Evolutionary conservation across 2,113 vertebrate genomes (phyloP).

Genomic region (Pungitius pungitius): DNA sequence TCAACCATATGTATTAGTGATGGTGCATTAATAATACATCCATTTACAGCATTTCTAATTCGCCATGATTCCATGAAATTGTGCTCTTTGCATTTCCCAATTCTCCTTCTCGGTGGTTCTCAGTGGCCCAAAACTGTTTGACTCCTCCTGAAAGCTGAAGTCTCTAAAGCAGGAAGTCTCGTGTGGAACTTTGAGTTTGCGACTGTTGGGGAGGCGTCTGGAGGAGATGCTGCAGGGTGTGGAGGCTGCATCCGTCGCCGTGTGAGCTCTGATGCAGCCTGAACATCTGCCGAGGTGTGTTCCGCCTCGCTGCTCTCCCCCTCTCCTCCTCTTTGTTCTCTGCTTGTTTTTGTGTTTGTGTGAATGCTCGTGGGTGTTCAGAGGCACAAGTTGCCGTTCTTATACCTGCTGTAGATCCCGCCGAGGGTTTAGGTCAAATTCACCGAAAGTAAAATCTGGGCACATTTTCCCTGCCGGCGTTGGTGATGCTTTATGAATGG

Average conservation of each 20-base stretch:
- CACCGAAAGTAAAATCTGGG: not conserved
- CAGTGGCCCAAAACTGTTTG: not conserved
- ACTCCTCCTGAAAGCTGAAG: not conserved
- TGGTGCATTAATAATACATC: not conserved
- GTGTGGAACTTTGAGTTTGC: not conserved
- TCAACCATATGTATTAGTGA: not conserved
- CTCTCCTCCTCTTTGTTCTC: slow-evolving; percentile 16
- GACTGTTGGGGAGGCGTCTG: slow-evolving; percentile 8
- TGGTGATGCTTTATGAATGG: not conserved
- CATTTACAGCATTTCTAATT: not conserved
- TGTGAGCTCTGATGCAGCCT: not conserved
- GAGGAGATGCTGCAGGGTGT: slow-evolving; percentile 10
- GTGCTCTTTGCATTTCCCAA: not conserved
- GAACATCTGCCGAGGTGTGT: slow-evolving; percentile 37
- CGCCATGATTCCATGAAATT: no score
- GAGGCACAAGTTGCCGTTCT: not conserved
- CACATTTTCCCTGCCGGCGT: not conserved
- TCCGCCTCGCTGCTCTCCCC: slow-evolving; percentile 9
- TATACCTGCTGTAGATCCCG: not conserved
- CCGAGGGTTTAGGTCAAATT: slow-evolving; percentile 13
- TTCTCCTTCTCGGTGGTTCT: not conserved
- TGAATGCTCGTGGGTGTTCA: slow-evolving; percentile 20
- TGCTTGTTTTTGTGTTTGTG: slow-evolving; percentile 6
- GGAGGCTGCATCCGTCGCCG: not conserved
- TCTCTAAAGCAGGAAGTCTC: not conserved